Conservation (phyloP, 1,140 invertebrate species). For the Propsilocerus akamusi region DNA sequence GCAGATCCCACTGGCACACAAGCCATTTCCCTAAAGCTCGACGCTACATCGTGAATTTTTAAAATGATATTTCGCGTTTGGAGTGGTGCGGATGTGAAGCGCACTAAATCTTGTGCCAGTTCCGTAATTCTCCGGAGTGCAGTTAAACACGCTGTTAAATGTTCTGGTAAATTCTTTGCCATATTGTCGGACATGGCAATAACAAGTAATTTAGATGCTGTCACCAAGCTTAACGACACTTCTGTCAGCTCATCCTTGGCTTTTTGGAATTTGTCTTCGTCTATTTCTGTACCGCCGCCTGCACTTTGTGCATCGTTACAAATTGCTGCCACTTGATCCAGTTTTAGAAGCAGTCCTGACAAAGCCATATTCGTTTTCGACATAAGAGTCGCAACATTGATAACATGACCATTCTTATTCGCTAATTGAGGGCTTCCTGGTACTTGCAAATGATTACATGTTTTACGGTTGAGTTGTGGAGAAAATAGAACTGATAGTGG, state of each 20-base stretch:
- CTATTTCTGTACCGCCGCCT: constrained; percentile 45
- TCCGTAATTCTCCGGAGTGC: constrained; percentile 45
- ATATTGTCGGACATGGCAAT: constrained; percentile 49
- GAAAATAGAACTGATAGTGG: constrained; percentile 20
- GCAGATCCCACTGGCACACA: constrained; percentile 34
- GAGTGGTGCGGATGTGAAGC: constrained; percentile 50
- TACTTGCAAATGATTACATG: constrained; percentile 7
- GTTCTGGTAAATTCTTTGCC: constrained; percentile 32
- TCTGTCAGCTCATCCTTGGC: constrained; percentile 58
- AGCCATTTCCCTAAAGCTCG: constrained; percentile 50
- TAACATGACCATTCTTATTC: constrained; percentile 30
- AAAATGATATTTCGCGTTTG: constrained; percentile 62
- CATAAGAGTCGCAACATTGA: constrained; percentile 36
- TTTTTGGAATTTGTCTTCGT: constrained; percentile 49
- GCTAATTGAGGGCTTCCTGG: not conserved
- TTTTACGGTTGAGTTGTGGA: constrained; percentile 28
- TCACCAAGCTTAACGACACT: constrained; percentile 62
- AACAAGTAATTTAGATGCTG: constrained; percentile 64
- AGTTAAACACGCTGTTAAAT: constrained; percentile 47
- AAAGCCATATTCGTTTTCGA: constrained; percentile 45
- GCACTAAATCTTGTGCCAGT: constrained; percentile 48
- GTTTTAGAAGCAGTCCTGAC: constrained; percentile 35
- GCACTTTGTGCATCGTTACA: constrained; percentile 46
- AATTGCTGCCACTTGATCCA: constrained; percentile 46
- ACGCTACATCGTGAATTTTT: constrained; percentile 58